Base-by-base conservation (phyloP, 2,888 invertebrate genomes). In the Hemaris fuciformis region DNA sequence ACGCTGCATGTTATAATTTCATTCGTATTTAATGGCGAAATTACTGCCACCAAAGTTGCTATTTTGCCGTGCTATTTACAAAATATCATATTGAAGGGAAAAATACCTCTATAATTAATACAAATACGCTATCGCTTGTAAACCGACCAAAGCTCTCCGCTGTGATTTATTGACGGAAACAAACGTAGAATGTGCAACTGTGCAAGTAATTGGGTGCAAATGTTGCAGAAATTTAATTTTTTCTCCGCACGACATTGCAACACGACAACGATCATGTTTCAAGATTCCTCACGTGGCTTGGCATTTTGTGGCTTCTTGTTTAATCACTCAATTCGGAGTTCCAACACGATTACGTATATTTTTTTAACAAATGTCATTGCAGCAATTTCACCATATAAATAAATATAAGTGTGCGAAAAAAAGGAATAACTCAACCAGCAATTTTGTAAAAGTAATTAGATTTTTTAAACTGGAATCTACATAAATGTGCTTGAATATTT, bases 131-230 rank as follows among this genome's bases (percentile, higher is more conserved):
- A 18, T 31, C 53, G 53, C 53, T 20, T 53, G 18, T 18, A 8
- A 27, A 15, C 5, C 1, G 10, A 10, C 48, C 48, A 48, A 27
- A 27, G 3, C 15, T 31, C 18, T 31, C 18, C 18, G 10, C 31
- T 7, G 27, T 53, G 53, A 53, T 53, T 53, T 53, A 53, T 31
- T 18, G 15, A 31, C 31, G 53, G 53, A 53, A 31, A 20, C 53
- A 53, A 53, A 53, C 10, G 53, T 18, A 31, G 10, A 53, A 10
- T 53, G 53, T 53, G 53, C 31, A 53, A 53, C 53, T 27, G 53
- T 18, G 53, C 53, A 53, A 53, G 53, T 31, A 53, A 53, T 53
- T 53, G 53, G 53, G 53, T 53, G 53, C 53, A 53, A 53, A 53
- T 53, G 53, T 53, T 53, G 53, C 27, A 31, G 31, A 27, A 27